These are phyloP conservation scores for Panulirus ornatus DNA, from an alignment of 1,140 invertebrate species.

Conservation along the genomic window DNA sequence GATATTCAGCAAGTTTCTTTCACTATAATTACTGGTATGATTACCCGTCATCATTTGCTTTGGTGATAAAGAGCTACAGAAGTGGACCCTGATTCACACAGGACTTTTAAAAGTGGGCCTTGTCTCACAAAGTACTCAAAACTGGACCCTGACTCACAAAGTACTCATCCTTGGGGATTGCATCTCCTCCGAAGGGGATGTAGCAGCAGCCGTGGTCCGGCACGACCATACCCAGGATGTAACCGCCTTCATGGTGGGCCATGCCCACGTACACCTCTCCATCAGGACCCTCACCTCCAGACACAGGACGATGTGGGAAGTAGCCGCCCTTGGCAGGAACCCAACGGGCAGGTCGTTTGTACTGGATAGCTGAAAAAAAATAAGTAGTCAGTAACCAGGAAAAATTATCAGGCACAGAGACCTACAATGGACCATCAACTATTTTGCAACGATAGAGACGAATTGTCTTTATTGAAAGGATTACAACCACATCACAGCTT, in stretches of 20 bases:
- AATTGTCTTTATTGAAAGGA: no score
- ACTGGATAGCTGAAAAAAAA: conserved; percentile 43
- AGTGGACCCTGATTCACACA: no score
- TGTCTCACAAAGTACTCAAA: no score
- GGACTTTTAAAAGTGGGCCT: no score
- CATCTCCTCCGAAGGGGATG: conserved; percentile 77
- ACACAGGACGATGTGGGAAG: conserved; percentile 34
- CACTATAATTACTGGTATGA: no score
- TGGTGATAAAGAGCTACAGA: no score
- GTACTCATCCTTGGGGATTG: conserved; percentile 74
- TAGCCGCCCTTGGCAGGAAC: conserved; percentile 35
- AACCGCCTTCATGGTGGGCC: conserved; percentile 76
- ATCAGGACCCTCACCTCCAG: conserved; percentile 64
- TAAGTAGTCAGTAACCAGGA: neutral
- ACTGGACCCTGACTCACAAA: conserved; percentile 61
- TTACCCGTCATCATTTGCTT: no score
- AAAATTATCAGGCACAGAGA: neutral
- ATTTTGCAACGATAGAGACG: no score
- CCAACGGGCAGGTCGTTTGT: conserved; percentile 53
- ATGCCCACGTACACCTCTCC: conserved; percentile 76
- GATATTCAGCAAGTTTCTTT: no score
- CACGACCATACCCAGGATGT: conserved; percentile 77
- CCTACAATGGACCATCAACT: neutral
- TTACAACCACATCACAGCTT: no score
- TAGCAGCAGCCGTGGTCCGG: conserved; percentile 77